Base-by-base conservation (phyloP, 2,113 vertebrate species). In the Syrrhaptes paradoxus region DNA sequence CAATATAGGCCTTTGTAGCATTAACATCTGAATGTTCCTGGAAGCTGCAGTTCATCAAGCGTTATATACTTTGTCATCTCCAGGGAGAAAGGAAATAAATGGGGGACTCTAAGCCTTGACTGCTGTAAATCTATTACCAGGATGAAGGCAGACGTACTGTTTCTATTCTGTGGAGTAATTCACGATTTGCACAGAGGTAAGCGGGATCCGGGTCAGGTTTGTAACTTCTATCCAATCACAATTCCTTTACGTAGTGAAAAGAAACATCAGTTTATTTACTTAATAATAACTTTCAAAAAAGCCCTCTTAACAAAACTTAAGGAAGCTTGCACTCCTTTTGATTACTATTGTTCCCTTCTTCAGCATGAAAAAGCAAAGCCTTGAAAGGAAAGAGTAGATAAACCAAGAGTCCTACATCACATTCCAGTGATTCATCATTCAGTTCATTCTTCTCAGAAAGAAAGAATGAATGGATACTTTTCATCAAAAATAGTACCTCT, bases 1-100 rank as follows among this genome's bases (percentile, higher is more conserved):
- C 43, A 92, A 26, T 52, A 55, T 25, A 81, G 66, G 61, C 38
- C 83, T 89, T 73, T 63, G 71, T 54, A 89, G 77, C 46, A 88
- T 79, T 91, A 90, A 86, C 32, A 83, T 88, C 83, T 67, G 82
- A 94, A 85, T 49, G n/a, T 58, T 95, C 61, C 91, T 85, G 72
- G 54, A 93, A 95, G 70, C 93, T 97, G 91, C 75, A 95, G 77
- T 75, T 92, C 86, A 94, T 96, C 93, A 83, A 49, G 63, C n/a
- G 52, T 91, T 73, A 87, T 63, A 65, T 21, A 52, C 41, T 95
- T 78, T 84, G 87, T 90, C 93, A 93, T 93, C 89, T 96, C 73
- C 31, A 70, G 84, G 79, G 91, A 91, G 58, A 86, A 86, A 57
- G 70, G 77, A 90, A 94, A 95, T 58, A 91, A 93, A 95, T 72